Evolutionary conservation across 1,140 invertebrate genomes (phyloP).

Genomic region (Coelopa frigida): DNA sequence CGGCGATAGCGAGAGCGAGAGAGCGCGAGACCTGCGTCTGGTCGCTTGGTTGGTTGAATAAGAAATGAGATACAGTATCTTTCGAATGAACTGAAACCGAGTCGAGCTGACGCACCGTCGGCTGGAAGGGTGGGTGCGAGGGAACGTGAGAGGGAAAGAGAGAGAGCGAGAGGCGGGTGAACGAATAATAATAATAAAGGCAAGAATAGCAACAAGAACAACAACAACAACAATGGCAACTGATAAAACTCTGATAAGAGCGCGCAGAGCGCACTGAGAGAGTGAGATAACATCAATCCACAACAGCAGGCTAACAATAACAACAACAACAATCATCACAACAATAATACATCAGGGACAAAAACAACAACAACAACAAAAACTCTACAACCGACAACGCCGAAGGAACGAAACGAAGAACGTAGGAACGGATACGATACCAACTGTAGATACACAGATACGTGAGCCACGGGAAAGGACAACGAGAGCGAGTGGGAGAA

Average conservation of each 20-base stretch:
- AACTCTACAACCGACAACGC: no score
- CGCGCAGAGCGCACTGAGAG: constrained; percentile 36
- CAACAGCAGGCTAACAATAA: constrained; percentile 13
- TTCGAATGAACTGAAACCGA: no score
- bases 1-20: no score
- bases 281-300: constrained; percentile 42
- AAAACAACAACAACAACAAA: constrained; percentile 12
- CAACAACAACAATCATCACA: not conserved
- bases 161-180: constrained; percentile 4
- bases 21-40: no score
- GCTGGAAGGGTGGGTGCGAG: not conserved
- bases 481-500: no score
- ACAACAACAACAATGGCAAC: constrained; percentile 17
- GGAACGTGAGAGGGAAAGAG: not conserved
- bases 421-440: not conserved
- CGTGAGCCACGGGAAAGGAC: no score
- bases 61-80: no score
- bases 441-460: not conserved
- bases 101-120: no score
- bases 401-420: constrained; percentile 11
- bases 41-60: no score
- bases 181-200: not conserved
- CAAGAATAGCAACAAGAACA: constrained; percentile 9
- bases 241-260: constrained; percentile 45
- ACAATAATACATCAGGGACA: not conserved